phyloP scores from a whole-genome alignment of 92 coral and sea anemone genomes.

The Galaxea fascicularis region DNA sequence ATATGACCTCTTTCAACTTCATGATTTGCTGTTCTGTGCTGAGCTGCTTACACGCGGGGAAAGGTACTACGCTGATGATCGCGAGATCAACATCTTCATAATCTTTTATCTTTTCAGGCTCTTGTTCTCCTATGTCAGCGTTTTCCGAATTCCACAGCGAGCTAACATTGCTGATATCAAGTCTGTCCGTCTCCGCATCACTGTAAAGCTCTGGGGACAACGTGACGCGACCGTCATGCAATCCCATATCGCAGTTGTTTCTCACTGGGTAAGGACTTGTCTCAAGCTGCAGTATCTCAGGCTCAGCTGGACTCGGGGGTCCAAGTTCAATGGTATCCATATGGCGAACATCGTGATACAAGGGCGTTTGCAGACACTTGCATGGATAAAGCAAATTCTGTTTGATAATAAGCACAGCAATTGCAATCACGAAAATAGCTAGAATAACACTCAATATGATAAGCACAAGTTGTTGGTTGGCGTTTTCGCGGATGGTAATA shows the following conservation, averaged over 20 bases:
- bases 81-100: conserved; percentile 68
- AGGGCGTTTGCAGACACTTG: conserved; percentile 75
- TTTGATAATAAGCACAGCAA: conserved; percentile 69
- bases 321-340: conserved; percentile 82
- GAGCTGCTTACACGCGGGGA: conserved; percentile 63
- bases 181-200: conserved; percentile 79
- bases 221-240: conserved; percentile 13
- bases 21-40: conserved; percentile 65
- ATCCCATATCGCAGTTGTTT: conserved; percentile 61
- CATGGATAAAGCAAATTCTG: conserved; percentile 78
- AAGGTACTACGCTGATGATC: conserved; percentile 62
- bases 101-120: conserved; percentile 34
- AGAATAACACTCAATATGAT: conserved; percentile 82
- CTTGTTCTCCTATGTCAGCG: conserved; percentile 53
- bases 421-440: conserved; percentile 78
- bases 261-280: conserved; percentile 78
- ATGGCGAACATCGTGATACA: conserved; percentile 72
- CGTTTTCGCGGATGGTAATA: conserved; percentile 82
- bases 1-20: conserved; percentile 76
- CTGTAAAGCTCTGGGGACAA: conserved; percentile 54
- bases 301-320: conserved; percentile 75
- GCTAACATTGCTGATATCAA: conserved; percentile 82
- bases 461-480: conserved; percentile 88
- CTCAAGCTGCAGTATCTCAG: conserved; percentile 77
- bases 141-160: conserved; percentile 64